A percentile compares a stretch with the other conserved stretches of the same genome.
Conservation (phyloP, 2,113 vertebrate species). For the Gopherus flavomarginatus region DNA sequence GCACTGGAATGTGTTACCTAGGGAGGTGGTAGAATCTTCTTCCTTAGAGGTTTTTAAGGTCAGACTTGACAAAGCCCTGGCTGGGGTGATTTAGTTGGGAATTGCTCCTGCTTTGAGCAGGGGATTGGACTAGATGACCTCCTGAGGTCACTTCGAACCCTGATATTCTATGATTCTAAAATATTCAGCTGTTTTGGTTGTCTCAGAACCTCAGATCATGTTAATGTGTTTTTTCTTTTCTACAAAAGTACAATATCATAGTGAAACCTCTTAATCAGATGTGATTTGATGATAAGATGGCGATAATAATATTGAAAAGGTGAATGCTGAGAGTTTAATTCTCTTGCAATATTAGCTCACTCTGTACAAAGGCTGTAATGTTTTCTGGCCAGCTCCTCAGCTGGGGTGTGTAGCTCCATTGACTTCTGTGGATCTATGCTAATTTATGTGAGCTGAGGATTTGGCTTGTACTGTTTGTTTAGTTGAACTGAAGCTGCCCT, state of each 20-base stretch:
- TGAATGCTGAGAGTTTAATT: background rate
- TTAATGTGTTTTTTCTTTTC: background rate
- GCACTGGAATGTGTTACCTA: no score
- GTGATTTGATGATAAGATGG: background rate
- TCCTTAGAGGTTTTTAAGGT: no score
- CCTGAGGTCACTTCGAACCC: no score
- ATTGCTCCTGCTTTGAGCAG: no score
- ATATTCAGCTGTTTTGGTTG: background rate
- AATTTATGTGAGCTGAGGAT: background rate
- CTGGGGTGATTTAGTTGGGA: no score
- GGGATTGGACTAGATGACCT: no score
- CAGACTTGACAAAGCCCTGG: no score
- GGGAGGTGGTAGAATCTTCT: no score
- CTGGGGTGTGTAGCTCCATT: background rate
- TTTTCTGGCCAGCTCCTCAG: background rate
- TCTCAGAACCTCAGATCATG: background rate
- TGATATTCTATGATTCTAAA: background rate
- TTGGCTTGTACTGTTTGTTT: background rate
- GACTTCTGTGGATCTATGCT: background rate
- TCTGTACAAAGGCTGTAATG: background rate
- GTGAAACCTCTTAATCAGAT: background rate
- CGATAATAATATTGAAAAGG: background rate
- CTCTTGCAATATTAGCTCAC: background rate
- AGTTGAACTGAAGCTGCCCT: background rate
- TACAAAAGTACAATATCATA: background rate